Percentiles rank a stretch among this genome's conserved stretches.
These are phyloP conservation scores for Habroteleia sp. DNA, from an alignment of 2,888 invertebrate species.

Conservation along the genomic window DNA sequence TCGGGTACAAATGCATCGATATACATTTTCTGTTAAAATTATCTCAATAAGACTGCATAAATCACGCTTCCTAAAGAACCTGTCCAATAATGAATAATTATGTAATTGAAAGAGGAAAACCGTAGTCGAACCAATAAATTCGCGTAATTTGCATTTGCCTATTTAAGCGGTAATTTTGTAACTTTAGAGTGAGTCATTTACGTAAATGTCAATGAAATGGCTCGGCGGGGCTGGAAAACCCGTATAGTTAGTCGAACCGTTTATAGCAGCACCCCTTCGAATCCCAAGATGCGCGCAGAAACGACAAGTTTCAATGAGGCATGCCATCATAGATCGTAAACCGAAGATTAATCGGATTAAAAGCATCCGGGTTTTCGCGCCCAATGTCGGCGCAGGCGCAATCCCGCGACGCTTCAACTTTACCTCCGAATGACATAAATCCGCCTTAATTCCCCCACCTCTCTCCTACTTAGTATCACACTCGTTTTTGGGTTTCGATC, in stretches of 20 bases:
- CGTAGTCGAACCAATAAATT: constrained; percentile 20
- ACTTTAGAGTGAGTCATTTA: constrained; percentile 35
- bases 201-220: constrained; percentile 50
- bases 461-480: too few species aligned
- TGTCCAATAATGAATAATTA: too few species aligned
- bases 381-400: constrained; percentile 35
- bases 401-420: too few species aligned
- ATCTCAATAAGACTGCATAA: too few species aligned
- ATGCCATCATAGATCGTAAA: constrained; percentile 57
- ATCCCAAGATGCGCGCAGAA: constrained; percentile 40
- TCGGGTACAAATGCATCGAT: too few species aligned
- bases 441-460: too few species aligned
- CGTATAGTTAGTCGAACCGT: constrained; percentile 33
- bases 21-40: too few species aligned
- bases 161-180: constrained; percentile 31
- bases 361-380: constrained; percentile 53
- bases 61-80: too few species aligned
- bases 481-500: too few species aligned
- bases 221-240: constrained; percentile 19
- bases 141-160: constrained; percentile 13
- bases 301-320: constrained; percentile 61
- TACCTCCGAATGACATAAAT: too few species aligned
- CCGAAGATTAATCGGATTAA: constrained; percentile 59
- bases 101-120: too few species aligned
- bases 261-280: constrained; percentile 33